phyloP scores from a whole-genome alignment of 2,113 vertebrate species.

The Proteles cristata region DNA sequence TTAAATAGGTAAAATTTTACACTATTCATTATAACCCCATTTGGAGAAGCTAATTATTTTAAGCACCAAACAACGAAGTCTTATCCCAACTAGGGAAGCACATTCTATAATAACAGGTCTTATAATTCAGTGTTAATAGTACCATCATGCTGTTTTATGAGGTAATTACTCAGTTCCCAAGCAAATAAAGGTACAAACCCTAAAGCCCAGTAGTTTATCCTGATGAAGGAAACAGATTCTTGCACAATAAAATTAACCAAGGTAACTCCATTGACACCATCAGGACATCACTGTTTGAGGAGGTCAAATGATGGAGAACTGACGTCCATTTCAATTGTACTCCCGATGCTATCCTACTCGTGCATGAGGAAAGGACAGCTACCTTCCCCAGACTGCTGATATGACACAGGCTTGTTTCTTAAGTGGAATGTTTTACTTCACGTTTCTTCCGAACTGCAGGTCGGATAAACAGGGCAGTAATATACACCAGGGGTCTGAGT shows the following conservation, averaged over 20 bases:
- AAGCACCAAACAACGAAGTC: conserved; percentile 28
- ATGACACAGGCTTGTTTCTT: neutral
- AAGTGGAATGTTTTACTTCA: neutral
- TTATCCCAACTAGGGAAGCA: conserved; percentile 48
- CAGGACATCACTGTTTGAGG: neutral
- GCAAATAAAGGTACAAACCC: conserved; percentile 56
- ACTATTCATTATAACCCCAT: conserved; percentile 51
- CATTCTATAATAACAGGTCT: conserved; percentile 73
- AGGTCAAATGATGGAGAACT: neutral
- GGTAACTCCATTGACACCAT: neutral
- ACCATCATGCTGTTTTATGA: conserved; percentile 72
- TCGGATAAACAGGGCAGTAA: neutral
- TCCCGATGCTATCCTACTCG: neutral
- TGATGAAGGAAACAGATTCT: conserved; percentile 28
- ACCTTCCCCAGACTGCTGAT: neutral
- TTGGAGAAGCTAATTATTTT: conserved; percentile 61
- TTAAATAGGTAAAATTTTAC: conserved; percentile 44
- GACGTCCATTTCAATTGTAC: neutral
- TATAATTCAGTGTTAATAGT: conserved; percentile 72
- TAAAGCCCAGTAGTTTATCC: conserved; percentile 28
- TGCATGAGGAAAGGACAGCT: neutral
- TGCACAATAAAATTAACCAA: conserved; percentile 24
- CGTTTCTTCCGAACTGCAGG: neutral
- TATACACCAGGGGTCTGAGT: neutral
- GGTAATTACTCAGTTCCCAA: conserved; percentile 66